A percentile compares a stretch with the other conserved stretches of the same genome.
Evolutionary conservation across 2,888 invertebrate species (phyloP).

Genomic region (Nomada goodeniana): DNA sequence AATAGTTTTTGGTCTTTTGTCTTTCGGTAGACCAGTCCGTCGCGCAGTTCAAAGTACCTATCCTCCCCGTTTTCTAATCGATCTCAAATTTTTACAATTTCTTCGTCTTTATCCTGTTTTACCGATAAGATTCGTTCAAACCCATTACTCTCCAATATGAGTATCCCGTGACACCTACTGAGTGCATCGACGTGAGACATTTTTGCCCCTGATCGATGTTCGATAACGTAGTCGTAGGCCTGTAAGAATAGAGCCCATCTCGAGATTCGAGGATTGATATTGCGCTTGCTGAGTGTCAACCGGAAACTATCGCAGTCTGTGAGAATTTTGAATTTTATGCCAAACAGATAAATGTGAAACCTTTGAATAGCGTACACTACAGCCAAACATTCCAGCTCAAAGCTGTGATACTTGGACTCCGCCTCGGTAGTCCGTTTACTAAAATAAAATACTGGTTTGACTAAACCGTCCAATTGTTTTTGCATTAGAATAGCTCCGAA

Average conservation of each 20-base stretch:
- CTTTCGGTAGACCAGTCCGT: too few species aligned
- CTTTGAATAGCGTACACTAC: not conserved
- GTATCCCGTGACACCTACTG: slow-evolving; percentile 5
- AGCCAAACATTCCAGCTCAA: slow-evolving; percentile 1
- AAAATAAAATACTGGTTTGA: slow-evolving; percentile 40
- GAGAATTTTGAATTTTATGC: slow-evolving; percentile 2
- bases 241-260: not conserved
- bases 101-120: slow-evolving; percentile 14
- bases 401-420: slow-evolving; percentile 7
- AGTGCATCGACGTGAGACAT: slow-evolving; percentile 37
- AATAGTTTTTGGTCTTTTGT: too few species aligned
- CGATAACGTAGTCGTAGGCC: not conserved
- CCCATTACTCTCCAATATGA: slow-evolving; percentile 5
- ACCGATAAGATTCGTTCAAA: slow-evolving; percentile 27
- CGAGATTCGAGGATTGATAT: too few species aligned
- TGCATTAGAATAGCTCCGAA: slow-evolving; percentile 76
- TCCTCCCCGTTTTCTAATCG: not conserved
- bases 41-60: too few species aligned
- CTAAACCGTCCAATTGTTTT: slow-evolving; percentile 56
- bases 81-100: not conserved
- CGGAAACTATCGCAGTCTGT: slow-evolving; percentile 31
- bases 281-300: not conserved
- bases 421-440: slow-evolving; percentile 1
- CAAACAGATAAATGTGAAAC: slow-evolving; percentile 10
- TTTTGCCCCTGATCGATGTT: slow-evolving; percentile 2